Evolutionary conservation across 2,888 invertebrate genomes (phyloP).

Genomic region (Gisinianus flammeolus): DNA sequence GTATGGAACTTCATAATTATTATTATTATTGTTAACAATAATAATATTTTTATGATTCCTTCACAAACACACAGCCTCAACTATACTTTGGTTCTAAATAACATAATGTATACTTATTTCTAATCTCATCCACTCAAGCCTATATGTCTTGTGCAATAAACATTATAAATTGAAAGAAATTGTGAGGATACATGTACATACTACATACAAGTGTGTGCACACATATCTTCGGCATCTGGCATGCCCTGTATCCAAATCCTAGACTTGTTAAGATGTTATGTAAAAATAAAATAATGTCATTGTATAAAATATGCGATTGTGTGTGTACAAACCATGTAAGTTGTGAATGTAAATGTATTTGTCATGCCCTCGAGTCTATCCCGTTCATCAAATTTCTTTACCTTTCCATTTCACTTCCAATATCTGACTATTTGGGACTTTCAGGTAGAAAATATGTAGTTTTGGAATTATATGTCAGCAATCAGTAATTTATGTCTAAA

Average conservation of each 20-base stretch:
- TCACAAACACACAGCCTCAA: no score
- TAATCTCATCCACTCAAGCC: not conserved
- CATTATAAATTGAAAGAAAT: not conserved
- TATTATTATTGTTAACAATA: not conserved
- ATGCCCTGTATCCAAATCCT: no score
- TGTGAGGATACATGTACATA: not conserved
- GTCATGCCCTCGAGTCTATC: no score
- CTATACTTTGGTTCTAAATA: no score
- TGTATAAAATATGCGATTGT: no score
- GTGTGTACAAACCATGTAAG: no score
- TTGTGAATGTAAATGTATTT: slow-evolving; percentile 8
- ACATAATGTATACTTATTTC: not conserved
- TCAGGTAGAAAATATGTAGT: no score
- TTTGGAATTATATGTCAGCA: not conserved
- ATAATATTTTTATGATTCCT: not conserved
- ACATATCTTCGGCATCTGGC: no score
- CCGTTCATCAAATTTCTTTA: slow-evolving; percentile 1
- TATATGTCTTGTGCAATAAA: not conserved
- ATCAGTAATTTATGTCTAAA: not conserved
- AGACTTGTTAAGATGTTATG: no score
- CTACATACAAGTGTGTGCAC: not conserved
- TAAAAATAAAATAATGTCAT: not conserved
- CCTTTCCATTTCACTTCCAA: no score
- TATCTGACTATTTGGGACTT: no score
- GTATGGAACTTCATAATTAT: not conserved